Percentiles rank a stretch among this genome's conserved stretches.
phyloP scores from a whole-genome alignment of 2,113 vertebrate genomes.

The Dissostichus mawsoni region DNA sequence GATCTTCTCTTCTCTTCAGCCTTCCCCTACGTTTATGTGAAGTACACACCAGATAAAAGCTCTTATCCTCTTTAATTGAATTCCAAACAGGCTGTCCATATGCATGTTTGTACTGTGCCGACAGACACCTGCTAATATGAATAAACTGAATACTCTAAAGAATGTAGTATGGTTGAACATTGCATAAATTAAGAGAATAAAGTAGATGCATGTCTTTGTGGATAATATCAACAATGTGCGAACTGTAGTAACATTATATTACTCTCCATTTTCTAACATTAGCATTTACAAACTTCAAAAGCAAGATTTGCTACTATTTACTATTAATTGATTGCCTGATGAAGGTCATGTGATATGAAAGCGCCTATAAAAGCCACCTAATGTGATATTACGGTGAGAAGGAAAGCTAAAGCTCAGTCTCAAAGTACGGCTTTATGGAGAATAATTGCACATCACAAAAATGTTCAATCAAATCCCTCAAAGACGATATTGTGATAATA shows the following conservation, averaged over 20 bases:
- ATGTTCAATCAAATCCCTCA: too few species aligned
- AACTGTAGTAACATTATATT: neutral
- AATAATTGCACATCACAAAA: too few species aligned
- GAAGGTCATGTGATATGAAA: neutral
- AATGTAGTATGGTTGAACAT: neutral
- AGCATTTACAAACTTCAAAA: neutral
- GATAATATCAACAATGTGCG: neutral
- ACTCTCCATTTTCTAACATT: neutral
- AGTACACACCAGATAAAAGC: conserved; percentile 38
- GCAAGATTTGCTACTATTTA: neutral
- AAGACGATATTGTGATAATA: too few species aligned
- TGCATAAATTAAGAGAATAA: conserved; percentile 5
- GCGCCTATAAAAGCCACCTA: neutral
- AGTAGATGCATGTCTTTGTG: neutral
- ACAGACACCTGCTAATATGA: conserved; percentile 27
- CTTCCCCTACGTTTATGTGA: conserved; percentile 8
- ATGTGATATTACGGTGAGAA: neutral
- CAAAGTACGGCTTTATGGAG: too few species aligned
- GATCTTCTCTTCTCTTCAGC: conserved; percentile 38
- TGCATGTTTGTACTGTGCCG: conserved; percentile 7
- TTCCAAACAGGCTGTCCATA: conserved; percentile 6
- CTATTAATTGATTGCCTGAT: neutral
- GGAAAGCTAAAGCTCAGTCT: too few species aligned
- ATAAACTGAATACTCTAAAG: conserved; percentile 11
- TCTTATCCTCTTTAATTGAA: conserved; percentile 15